phyloP scores from a whole-genome alignment of 2,888 invertebrate species.

The Dichetophora obliterata region DNA sequence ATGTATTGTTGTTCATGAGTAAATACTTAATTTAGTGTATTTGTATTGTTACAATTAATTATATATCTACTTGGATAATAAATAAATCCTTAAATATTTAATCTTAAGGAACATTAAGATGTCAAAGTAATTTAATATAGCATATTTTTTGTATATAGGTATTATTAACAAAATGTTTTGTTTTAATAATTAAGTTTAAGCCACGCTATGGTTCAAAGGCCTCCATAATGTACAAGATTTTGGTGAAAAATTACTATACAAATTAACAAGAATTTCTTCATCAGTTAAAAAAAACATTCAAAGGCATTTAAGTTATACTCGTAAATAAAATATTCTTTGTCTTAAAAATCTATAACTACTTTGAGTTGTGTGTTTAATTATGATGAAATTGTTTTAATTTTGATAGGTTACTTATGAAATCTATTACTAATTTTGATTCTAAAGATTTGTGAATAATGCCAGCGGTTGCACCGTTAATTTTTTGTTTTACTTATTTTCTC shows the following conservation, averaged over 20 bases:
- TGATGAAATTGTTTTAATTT: too few relatives aligned
- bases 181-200: conserved; percentile 53
- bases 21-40: conserved; percentile 45
- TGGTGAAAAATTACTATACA: neutral
- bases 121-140: neutral
- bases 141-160: conserved; percentile 38
- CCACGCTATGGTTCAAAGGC: conserved; percentile 68
- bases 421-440: conserved; percentile 51
- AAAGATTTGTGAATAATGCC: conserved; percentile 35
- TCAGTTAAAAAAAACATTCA: conserved; percentile 21
- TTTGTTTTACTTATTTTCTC: neutral
- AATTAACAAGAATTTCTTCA: neutral
- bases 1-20: conserved; percentile 40
- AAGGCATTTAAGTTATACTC: conserved; percentile 44
- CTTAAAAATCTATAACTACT: too few relatives aligned
- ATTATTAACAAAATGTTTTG: conserved; percentile 44
- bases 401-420: conserved; percentile 3
- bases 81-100: conserved; percentile 12
- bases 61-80: neutral
- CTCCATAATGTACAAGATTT: conserved; percentile 59
- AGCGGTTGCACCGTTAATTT: conserved; percentile 46
- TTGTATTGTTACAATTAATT: conserved; percentile 13
- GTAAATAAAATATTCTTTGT: conserved; percentile 42
- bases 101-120: too few relatives aligned
- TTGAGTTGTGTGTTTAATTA: too few relatives aligned